Percentiles rank a stretch among this genome's conserved stretches.
Evolutionary conservation across 1,140 invertebrate genomes (phyloP).

Genomic region (Leptestheria dahalacensis): DNA sequence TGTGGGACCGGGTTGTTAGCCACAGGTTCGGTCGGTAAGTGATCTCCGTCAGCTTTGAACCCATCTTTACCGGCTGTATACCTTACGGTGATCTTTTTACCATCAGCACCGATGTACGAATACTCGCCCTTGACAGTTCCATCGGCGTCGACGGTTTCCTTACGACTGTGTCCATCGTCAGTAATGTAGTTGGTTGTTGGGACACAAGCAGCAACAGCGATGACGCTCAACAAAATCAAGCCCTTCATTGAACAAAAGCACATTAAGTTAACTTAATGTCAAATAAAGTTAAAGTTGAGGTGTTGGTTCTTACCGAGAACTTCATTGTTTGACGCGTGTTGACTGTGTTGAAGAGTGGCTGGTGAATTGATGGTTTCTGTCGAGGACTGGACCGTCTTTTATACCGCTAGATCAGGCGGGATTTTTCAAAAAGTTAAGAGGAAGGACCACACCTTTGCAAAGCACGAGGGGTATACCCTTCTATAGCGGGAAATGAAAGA

Average conservation of each 20-base stretch:
- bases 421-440: too few species aligned
- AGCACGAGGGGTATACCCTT: too few species aligned
- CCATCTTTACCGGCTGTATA: slow-evolving; percentile 48
- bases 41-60: slow-evolving; percentile 37
- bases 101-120: slow-evolving; percentile 38
- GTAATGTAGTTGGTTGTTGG: slow-evolving; percentile 20
- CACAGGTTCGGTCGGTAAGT: slow-evolving; percentile 25
- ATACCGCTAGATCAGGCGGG: too few species aligned
- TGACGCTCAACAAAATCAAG: neutral
- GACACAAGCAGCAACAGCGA: neutral
- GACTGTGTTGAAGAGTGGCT: too few species aligned
- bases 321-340: too few species aligned
- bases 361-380: too few species aligned
- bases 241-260: neutral
- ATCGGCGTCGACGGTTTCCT: slow-evolving; percentile 20
- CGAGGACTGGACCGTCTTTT: too few species aligned
- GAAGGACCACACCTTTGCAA: too few species aligned
- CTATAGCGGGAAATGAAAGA: too few species aligned
- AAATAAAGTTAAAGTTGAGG: too few species aligned
- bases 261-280: too few species aligned
- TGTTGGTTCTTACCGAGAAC: too few species aligned
- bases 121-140: slow-evolving; percentile 39
- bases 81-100: slow-evolving; percentile 40
- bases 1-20: neutral
- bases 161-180: slow-evolving; percentile 18